A percentile compares a stretch with the other conserved stretches of the same genome.
phyloP scores from a whole-genome alignment of 2,113 vertebrate species.

The Lycocorax pyrrhopterus region DNA sequence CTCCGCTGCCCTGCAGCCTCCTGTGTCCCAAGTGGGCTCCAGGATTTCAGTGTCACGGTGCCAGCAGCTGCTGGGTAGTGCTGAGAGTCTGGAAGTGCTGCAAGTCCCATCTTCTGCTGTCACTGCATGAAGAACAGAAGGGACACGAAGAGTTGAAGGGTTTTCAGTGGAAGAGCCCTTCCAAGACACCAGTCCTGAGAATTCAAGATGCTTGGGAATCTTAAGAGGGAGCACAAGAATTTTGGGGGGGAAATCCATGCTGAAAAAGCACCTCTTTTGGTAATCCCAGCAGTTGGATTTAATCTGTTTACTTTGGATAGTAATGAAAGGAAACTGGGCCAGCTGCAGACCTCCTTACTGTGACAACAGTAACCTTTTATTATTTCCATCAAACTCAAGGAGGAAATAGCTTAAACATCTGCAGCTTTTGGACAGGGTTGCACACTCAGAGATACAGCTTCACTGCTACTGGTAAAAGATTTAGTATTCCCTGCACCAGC shows the following conservation, averaged over 20 bases:
- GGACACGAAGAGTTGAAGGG: not conserved
- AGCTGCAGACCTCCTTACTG: conserved; percentile 80
- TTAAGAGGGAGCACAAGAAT: not conserved
- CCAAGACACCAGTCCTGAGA: not conserved
- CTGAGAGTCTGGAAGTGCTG: not conserved
- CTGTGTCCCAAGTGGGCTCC: not conserved
- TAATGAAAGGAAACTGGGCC: conserved; percentile 75
- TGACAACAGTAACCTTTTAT: conserved; percentile 79
- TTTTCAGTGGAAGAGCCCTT: not conserved
- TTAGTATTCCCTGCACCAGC: conserved; percentile 55
- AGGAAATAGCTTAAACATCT: conserved; percentile 81
- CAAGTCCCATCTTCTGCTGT: not conserved
- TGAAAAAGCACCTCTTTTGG: conserved; percentile 63
- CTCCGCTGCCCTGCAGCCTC: not conserved
- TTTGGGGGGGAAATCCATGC: conserved; percentile 20
- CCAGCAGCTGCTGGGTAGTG: not conserved
- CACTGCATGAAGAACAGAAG: not conserved
- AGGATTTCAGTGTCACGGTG: not conserved
- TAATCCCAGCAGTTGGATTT: conserved; percentile 66
- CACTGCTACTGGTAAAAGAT: conserved; percentile 70
- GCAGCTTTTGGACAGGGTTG: conserved; percentile 69
- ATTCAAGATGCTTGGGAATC: not conserved
- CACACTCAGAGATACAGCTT: conserved; percentile 54
- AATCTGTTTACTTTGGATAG: conserved; percentile 77
- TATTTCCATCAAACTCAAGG: conserved; percentile 74